Evolutionary conservation across 2,113 vertebrate genomes (phyloP), one percentile per base, ranked within the genome.

Genomic region (Ptyas mucosa): DNA sequence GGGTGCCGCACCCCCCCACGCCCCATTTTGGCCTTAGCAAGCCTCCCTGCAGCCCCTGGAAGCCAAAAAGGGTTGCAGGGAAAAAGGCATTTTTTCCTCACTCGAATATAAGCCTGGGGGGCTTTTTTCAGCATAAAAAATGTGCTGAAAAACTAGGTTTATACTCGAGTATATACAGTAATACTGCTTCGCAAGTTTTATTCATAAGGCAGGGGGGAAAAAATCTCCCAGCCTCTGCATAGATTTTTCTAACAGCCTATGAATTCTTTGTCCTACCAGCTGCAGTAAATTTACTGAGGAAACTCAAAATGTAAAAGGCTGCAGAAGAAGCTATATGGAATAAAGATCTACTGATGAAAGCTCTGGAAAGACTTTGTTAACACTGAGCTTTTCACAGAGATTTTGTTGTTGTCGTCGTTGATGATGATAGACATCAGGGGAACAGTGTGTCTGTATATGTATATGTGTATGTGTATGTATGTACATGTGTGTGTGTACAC

Each of bases 331-430:
- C 20, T n/a, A 9, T 54, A 34, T 49, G 64, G 58, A 43, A 29
- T 1, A 93, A 91, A 93, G 89, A 52, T 90, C n/a, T 88, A 53
- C 46, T 89, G 87, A 90, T 11, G 88, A 93, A 86, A 85, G n/a
- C 46, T 92, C 26, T 75, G 51, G 49, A 92, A 53, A 88, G 64
- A 91, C 91, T 8, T 51, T 91, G 81, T n/a, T 85, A 49, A 64
- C 20, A 90, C 85, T 93, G 43, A 43, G 91, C 89, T 92, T 39
- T 93, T 94, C 91, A 90, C 2, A 20, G 0, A 29, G 8, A 81
- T 21, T 34, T 93, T 34, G 34, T 12, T 88, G 61, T 61, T 20
- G 54, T 10, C 14, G 58, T 12, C 29, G 58, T 4, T 64, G 58
- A 64, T 29, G 26, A 64, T 26, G 20, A 24, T 20, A 52, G 29